phyloP scores from a whole-genome alignment of 2,888 invertebrate genomes.

The Drosophila dives region DNA sequence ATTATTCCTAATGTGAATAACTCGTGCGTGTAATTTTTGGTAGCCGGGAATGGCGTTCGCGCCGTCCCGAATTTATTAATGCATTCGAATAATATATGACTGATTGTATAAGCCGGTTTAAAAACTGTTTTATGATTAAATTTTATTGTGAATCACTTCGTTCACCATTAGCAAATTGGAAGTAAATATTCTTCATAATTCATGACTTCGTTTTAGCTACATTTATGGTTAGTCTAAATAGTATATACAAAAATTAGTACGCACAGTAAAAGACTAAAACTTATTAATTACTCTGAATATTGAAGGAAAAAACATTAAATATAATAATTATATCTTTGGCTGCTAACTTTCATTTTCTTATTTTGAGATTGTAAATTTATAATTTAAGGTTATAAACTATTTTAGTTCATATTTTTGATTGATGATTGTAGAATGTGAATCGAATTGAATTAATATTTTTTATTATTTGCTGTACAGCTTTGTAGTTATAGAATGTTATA shows the following conservation, averaged over 20 bases:
- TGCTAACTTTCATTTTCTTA: not conserved
- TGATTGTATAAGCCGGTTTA: accelerated
- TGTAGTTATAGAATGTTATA: not conserved
- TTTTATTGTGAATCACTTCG: not conserved
- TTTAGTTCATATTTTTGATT: not conserved
- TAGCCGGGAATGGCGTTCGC: conserved; percentile 77
- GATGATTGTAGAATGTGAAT: not conserved
- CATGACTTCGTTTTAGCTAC: not conserved
- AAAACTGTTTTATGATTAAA: not conserved
- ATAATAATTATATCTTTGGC: not conserved
- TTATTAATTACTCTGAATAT: not conserved
- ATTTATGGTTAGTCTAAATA: not conserved
- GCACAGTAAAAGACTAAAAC: not conserved
- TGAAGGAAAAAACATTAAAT: not conserved
- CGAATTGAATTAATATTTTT: not conserved
- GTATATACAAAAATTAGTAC: not conserved
- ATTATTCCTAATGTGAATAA: conserved; percentile 78
- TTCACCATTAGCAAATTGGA: not conserved
- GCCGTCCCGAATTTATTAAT: conserved; percentile 63
- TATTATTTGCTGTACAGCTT: not conserved
- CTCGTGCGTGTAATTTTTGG: conserved; percentile 72
- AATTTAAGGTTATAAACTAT: not conserved
- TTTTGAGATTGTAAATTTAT: not conserved
- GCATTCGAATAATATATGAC: not conserved
- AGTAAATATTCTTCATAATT: not conserved